Conservation (phyloP, 2,113 vertebrate genomes). For the Anser brachyrhynchus region DNA sequence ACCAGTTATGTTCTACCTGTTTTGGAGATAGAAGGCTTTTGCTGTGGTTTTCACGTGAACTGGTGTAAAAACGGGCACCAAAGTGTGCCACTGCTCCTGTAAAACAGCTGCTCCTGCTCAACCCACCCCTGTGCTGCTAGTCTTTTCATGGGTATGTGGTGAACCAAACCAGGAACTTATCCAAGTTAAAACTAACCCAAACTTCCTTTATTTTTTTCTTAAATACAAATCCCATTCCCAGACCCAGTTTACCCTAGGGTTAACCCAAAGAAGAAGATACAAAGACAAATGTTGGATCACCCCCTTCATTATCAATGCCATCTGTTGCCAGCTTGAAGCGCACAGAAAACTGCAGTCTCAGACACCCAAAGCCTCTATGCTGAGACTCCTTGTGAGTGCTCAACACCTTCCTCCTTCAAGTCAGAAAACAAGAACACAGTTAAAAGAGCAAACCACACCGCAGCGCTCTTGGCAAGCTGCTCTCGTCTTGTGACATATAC, state of each 20-base stretch:
- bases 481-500: background rate
- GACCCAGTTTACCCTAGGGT: background rate
- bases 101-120: background rate
- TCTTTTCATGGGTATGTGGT: background rate
- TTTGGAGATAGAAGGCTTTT: background rate
- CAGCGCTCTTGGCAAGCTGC: background rate
- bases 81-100: background rate
- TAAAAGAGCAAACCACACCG: background rate
- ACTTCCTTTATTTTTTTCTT: background rate
- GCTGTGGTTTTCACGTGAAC: background rate
- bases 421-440: background rate
- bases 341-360: background rate
- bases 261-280: background rate
- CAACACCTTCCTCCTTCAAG: background rate
- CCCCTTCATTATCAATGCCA: background rate
- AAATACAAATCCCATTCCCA: background rate
- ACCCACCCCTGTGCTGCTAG: background rate
- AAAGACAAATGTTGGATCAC: background rate
- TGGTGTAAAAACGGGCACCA: background rate
- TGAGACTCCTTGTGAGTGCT: background rate
- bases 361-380: background rate
- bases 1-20: background rate
- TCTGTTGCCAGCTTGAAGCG: rapidly evolving
- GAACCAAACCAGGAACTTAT: background rate
- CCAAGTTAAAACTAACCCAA: background rate